Conservation (phyloP, 1,140 invertebrate species). For the Nixonia krombeini region DNA sequence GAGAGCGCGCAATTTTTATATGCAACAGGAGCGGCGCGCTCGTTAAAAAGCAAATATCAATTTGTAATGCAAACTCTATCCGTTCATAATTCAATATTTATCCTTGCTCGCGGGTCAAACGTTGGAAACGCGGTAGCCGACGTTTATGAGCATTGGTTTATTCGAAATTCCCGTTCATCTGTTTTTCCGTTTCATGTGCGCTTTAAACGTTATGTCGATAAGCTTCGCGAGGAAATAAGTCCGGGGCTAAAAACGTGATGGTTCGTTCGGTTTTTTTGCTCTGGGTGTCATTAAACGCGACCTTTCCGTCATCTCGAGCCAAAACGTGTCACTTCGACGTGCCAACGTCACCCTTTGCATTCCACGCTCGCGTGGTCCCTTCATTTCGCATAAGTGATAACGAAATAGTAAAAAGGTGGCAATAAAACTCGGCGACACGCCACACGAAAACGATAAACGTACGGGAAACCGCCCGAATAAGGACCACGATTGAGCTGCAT, state of each 20-base stretch:
- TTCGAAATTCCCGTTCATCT: constrained; percentile 6
- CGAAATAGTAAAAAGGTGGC: constrained; percentile 11
- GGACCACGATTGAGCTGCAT: constrained; percentile 44
- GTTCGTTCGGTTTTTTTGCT: no score
- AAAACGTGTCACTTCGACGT: no score
- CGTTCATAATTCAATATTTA: constrained; percentile 12
- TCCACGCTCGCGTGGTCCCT: no score
- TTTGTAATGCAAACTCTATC: constrained; percentile 17
- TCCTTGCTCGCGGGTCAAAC: constrained; percentile 10
- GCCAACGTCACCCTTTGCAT: background rate
- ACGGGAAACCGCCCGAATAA: constrained; percentile 13
- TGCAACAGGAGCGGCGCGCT: no score
- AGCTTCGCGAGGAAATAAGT: no score
- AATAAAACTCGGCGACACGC: constrained; percentile 22
- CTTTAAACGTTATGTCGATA: no score
- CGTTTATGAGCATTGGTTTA: constrained; percentile 10
- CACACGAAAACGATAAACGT: constrained; percentile 27
- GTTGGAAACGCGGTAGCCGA: constrained; percentile 10
- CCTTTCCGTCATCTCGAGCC: no score
- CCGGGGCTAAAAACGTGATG: no score
- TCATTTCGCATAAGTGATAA: constrained; percentile 4
- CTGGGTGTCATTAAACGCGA: no score
- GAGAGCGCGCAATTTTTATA: no score
- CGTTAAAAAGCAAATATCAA: constrained; percentile 14
- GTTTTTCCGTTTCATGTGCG: background rate